Evolutionary conservation across 2,797 vertebrate species (phyloP).

Genomic region (Botia kubotai): DNA sequence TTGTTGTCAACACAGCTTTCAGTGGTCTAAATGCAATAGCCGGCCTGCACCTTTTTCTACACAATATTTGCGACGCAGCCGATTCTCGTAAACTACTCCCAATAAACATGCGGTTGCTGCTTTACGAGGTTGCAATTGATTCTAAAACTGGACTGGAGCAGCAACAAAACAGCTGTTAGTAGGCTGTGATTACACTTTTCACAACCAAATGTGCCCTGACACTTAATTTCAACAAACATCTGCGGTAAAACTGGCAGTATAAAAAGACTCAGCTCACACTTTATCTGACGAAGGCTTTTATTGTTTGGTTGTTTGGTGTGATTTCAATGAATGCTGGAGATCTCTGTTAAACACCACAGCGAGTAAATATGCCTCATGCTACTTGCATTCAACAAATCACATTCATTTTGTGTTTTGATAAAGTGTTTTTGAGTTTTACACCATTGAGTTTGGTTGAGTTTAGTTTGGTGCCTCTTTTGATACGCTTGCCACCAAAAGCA

Average conservation of each 20-base stretch:
- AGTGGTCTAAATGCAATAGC: slow-evolving; percentile 4
- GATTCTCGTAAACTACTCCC: slow-evolving; percentile 35
- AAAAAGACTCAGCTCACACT: slow-evolving; percentile 45
- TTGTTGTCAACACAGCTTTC: slow-evolving; percentile 49
- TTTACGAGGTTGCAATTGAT: slow-evolving; percentile 44
- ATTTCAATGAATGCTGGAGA: slow-evolving; percentile 18
- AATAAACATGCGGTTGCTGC: slow-evolving; percentile 44
- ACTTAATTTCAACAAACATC: slow-evolving; percentile 45
- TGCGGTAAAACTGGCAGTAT: slow-evolving; percentile 35
- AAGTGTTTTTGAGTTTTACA: slow-evolving; percentile 29
- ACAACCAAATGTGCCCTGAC: slow-evolving; percentile 31
- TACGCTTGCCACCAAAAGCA: slow-evolving; percentile 32
- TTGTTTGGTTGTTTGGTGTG: slow-evolving; percentile 28
- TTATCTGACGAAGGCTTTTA: slow-evolving; percentile 30
- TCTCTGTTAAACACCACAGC: slow-evolving; percentile 22
- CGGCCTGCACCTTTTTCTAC: slow-evolving; percentile 29
- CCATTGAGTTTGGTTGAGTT: not conserved
- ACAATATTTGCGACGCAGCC: slow-evolving; percentile 23
- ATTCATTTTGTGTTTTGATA: slow-evolving; percentile 30
- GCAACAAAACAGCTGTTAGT: slow-evolving; percentile 35
- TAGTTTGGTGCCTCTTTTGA: slow-evolving; percentile 29
- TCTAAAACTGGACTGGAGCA: slow-evolving; percentile 36
- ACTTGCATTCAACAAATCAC: slow-evolving; percentile 19
- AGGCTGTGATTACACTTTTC: slow-evolving; percentile 26
- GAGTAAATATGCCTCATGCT: not conserved